Evolutionary conservation across 2,113 vertebrate species (phyloP).

Genomic region (Lanius collurio): DNA sequence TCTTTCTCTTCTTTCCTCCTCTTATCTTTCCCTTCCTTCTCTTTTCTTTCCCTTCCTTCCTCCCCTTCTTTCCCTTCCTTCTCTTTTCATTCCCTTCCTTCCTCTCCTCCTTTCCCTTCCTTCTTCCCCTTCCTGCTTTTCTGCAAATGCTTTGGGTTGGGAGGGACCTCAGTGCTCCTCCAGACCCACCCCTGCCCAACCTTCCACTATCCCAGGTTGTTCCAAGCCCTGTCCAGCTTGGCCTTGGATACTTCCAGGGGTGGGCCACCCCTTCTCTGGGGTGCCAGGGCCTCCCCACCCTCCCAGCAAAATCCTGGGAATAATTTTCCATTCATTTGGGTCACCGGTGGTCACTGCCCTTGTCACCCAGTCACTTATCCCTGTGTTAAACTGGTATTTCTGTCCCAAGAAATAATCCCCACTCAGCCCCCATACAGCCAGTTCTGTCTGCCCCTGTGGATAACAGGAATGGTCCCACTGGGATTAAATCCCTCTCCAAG

Average conservation of each 20-base stretch:
- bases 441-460: neutral
- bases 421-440: fast-evolving
- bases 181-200: neutral
- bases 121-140: neutral
- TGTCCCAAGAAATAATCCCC: neutral
- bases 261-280: neutral
- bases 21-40: neutral
- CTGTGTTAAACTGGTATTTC: neutral
- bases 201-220: neutral
- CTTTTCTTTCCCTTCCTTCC: no score
- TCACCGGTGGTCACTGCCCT: neutral
- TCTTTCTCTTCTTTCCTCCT: neutral
- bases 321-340: neutral
- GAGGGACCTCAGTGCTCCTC: neutral
- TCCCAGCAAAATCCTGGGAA: neutral
- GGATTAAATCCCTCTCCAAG: neutral
- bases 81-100: no score
- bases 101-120: neutral
- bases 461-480: neutral
- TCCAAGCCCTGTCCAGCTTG: neutral
- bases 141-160: fast-evolving
- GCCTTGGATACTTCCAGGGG: neutral
- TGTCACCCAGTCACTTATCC: neutral
- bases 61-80: no score
- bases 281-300: neutral